A percentile compares a stretch with the other conserved stretches of the same genome.
phyloP scores from a whole-genome alignment of 2,888 invertebrate genomes.

The Meandrusa payeni region DNA sequence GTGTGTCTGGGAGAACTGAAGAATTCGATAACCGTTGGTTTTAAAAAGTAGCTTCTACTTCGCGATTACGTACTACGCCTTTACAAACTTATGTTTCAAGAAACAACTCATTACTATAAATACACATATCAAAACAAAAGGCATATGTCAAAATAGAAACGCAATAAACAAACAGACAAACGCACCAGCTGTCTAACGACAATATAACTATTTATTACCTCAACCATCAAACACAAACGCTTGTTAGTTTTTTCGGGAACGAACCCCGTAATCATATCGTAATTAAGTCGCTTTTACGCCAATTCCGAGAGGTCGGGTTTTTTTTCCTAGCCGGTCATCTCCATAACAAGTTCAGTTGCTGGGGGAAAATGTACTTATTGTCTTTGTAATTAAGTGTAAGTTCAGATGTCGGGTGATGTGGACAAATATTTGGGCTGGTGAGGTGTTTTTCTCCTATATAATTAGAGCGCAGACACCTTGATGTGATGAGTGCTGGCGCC shows the following conservation, averaged over 20 bases:
- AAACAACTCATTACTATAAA: too few relatives aligned
- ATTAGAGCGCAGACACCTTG: conserved; percentile 75
- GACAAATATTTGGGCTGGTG: conserved; percentile 65
- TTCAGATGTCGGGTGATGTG: conserved; percentile 31
- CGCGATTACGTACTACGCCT: too few relatives aligned
- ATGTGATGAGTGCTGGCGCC: conserved; percentile 70
- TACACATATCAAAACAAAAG: conserved; percentile 12
- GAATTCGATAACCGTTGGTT: too few relatives aligned
- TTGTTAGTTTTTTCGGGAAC: conserved; percentile 69
- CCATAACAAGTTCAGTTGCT: conserved; percentile 37
- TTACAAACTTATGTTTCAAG: too few relatives aligned
- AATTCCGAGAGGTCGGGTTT: conserved; percentile 52
- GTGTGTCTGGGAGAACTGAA: too few relatives aligned
- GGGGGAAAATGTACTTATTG: conserved; percentile 37
- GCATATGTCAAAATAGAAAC: conserved; percentile 56
- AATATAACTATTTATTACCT: conserved; percentile 73
- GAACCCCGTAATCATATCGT: conserved; percentile 75
- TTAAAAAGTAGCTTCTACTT: too few relatives aligned
- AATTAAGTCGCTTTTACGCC: conserved; percentile 78
- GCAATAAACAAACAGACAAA: conserved; percentile 61
- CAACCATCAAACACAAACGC: conserved; percentile 65
- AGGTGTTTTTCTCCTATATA: conserved; percentile 68
- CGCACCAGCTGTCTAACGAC: conserved; percentile 68
- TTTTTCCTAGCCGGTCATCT: conserved; percentile 38
- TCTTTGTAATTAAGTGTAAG: conserved; percentile 30